Evolutionary conservation across 2,888 invertebrate species (phyloP).

Genomic region (Heliconius cydno): DNA sequence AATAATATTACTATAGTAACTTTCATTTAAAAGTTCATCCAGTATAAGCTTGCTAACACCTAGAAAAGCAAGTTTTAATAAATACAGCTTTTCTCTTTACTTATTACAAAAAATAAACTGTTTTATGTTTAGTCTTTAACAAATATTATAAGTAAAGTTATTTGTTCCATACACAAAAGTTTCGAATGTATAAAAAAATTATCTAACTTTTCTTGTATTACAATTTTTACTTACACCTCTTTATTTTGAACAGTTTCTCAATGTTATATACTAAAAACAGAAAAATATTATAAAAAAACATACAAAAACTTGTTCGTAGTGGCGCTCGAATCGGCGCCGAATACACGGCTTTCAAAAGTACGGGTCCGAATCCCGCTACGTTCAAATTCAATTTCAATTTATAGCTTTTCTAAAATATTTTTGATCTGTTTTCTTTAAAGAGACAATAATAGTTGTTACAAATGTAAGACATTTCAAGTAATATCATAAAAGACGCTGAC

Average conservation of each 20-base stretch:
- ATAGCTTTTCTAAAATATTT: not conserved
- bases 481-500: not conserved
- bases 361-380: not conserved
- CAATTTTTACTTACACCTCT: too few relatives aligned
- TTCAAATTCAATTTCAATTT: not conserved
- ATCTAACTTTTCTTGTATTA: too few relatives aligned
- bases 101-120: too few relatives aligned
- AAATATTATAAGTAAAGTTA: too few relatives aligned
- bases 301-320: not conserved
- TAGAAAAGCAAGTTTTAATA: not conserved
- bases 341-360: not conserved
- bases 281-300: too few relatives aligned
- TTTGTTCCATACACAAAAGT: too few relatives aligned
- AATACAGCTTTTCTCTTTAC: not conserved
- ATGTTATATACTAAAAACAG: not conserved
- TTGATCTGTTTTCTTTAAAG: not conserved
- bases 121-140: too few relatives aligned
- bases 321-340: not conserved
- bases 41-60: not conserved
- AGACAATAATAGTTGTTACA: not conserved
- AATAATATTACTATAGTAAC: not conserved
- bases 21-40: not conserved
- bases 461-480: not conserved
- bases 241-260: too few relatives aligned
- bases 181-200: too few relatives aligned